A percentile compares a stretch with the other conserved stretches of the same genome.
Conservation (phyloP, 2,113 vertebrate species). For the Proteles cristata region DNA sequence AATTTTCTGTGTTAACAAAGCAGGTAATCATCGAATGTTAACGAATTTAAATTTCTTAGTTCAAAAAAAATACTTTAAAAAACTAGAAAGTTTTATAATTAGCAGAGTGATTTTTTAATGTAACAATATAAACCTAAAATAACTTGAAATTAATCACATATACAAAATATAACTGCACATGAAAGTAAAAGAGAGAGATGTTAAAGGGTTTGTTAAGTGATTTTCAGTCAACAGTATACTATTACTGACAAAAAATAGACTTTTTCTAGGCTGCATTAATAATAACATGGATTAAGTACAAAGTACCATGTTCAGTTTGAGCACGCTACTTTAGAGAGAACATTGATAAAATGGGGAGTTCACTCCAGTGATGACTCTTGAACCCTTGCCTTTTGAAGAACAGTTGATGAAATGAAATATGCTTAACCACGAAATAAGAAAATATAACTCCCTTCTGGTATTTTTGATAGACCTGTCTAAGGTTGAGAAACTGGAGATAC, state of each 20-base stretch:
- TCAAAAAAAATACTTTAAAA: slow-evolving; percentile 35
- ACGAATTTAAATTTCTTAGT: background rate
- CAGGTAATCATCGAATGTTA: background rate
- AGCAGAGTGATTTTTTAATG: background rate
- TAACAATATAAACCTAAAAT: background rate
- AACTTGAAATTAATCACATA: slow-evolving; percentile 3
- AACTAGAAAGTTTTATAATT: background rate
- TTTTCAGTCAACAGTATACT: background rate
- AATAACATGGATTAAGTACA: background rate
- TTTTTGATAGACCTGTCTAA: background rate
- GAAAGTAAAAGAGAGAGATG: background rate
- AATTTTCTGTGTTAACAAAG: background rate
- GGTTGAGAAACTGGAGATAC: background rate
- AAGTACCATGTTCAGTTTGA: background rate
- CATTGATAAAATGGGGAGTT: background rate
- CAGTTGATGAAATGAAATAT: background rate
- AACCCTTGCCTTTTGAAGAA: background rate
- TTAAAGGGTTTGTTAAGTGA: background rate
- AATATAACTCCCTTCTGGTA: background rate
- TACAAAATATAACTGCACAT: background rate
- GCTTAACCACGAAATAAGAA: background rate
- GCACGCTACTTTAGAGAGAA: background rate
- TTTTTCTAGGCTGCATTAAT: slow-evolving; percentile 13
- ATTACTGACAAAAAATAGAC: background rate
- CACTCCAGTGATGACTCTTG: background rate